These are phyloP conservation scores for Tenrec ecaudatus DNA, from an alignment of 2,113 vertebrate genomes.

Conservation along the genomic window DNA sequence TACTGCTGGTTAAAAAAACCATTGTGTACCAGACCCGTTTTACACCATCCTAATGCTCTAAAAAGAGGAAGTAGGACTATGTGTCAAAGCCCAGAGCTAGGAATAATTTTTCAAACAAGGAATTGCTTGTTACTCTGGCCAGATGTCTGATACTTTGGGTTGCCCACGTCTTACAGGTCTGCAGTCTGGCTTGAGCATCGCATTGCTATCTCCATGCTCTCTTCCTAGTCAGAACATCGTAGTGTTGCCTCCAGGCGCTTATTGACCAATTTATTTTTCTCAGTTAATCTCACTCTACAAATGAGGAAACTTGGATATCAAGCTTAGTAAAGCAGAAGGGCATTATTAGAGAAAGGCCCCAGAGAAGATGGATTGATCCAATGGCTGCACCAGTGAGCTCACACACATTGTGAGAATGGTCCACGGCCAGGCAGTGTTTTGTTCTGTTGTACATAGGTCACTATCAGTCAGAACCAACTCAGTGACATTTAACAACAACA, in stretches of 20 bases:
- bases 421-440: too few species aligned
- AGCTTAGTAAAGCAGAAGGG: too few species aligned
- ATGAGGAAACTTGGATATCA: too few species aligned
- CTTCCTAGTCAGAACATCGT: neutral
- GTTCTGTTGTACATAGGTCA: too few species aligned
- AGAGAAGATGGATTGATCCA: too few species aligned
- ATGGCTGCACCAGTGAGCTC: too few species aligned
- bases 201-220: neutral
- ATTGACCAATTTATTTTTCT: neutral
- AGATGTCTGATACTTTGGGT: neutral
- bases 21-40: constrained; percentile 10
- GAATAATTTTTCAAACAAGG: constrained; percentile 16
- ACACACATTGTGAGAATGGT: too few species aligned
- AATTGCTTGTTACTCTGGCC: neutral
- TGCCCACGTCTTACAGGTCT: neutral
- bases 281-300: neutral
- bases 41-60: constrained; percentile 46
- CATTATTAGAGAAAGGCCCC: too few species aligned
- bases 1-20: constrained; percentile 15
- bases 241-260: neutral
- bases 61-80: constrained; percentile 44
- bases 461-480: too few species aligned
- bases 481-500: too few species aligned
- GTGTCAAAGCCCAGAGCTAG: constrained; percentile 27
- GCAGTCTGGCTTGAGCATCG: neutral